Base-by-base conservation (phyloP, 2,113 vertebrate genomes). In the Nycticorax nycticorax region DNA sequence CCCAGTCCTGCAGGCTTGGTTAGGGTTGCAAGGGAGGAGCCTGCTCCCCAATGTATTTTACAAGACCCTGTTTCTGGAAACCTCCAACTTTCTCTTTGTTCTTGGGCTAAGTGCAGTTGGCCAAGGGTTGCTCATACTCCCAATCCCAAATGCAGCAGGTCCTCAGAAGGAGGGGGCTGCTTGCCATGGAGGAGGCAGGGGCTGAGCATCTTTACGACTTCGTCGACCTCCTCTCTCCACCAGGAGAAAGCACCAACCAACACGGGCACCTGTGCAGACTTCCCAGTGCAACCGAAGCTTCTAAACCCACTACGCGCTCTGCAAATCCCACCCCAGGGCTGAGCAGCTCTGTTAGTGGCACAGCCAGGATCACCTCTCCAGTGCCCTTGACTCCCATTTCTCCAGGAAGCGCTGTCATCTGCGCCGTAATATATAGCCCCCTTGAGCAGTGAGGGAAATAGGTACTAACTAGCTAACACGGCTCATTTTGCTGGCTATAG, bases 231-330 rank as follows among this genome's bases (percentile, higher is more conserved):
- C 19, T 68, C 32, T 74, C 8, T 79, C 8, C 48, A 80, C 15
- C 53, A 83, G 57, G 43, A 85, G 52, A 93, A 78, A 69, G 21
- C 27, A 74, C 17, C 32, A 67, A 18, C 30, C 7, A 41, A 14
- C n/a, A 62, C 6, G 68, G 62, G 21, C 26, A 22, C 2, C 8
- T 45, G 30, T 33, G 43, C 21, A 33, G 69, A 45, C 6, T 45
- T 72, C 30, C 22, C 57, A 53, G n/a, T 9, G 14, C 27, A n/a
- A 22, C 6, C 0, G 1, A 35, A 64, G 27, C 21, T 32, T 64
- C 32, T 41, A 73, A 85, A 72, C 2, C 12, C 52, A 9, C 56
- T 9, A 23, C 0, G 0, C 0, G 1, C 27, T 67, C 78, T 84
- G 41, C 35, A 93, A 59, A 85, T 27, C 43, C 39, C 71, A 57